Evolutionary conservation across 2,888 invertebrate genomes (phyloP).

Genomic region (Mamestra brassicae): DNA sequence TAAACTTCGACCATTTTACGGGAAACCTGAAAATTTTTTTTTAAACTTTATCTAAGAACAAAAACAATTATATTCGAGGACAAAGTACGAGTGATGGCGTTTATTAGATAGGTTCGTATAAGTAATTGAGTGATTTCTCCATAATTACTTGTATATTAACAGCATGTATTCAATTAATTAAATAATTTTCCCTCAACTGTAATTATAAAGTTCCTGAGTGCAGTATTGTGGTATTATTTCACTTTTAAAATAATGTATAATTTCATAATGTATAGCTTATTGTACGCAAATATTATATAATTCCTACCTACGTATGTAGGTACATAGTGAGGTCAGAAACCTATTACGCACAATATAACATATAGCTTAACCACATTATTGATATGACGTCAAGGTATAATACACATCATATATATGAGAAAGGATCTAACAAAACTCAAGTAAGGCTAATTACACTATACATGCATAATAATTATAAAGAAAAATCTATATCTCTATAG

Average conservation of each 20-base stretch:
- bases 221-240: slow-evolving; percentile 3
- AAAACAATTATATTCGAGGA: neutral
- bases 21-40: neutral
- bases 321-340: slow-evolving; percentile 26
- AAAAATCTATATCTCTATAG: neutral
- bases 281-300: slow-evolving; percentile 18
- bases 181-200: slow-evolving; percentile 12
- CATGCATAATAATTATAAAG: neutral
- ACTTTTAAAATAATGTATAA: neutral
- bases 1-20: slow-evolving; percentile 42
- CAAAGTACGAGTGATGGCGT: neutral
- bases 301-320: slow-evolving; percentile 5
- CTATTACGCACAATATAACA: slow-evolving; percentile 16
- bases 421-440: slow-evolving; percentile 12
- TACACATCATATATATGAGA: neutral
- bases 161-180: neutral
- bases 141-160: neutral
- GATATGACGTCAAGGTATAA: slow-evolving; percentile 32
- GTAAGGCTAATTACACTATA: slow-evolving; percentile 26
- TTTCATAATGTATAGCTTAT: neutral
- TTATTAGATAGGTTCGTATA: neutral
- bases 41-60: too few species aligned
- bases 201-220: neutral
- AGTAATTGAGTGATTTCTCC: neutral
- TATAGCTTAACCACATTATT: slow-evolving; percentile 34